A percentile compares a stretch with the other conserved stretches of the same genome.
Conservation (phyloP, 2,113 vertebrate genomes). For the Drymodes brunneopygia region DNA sequence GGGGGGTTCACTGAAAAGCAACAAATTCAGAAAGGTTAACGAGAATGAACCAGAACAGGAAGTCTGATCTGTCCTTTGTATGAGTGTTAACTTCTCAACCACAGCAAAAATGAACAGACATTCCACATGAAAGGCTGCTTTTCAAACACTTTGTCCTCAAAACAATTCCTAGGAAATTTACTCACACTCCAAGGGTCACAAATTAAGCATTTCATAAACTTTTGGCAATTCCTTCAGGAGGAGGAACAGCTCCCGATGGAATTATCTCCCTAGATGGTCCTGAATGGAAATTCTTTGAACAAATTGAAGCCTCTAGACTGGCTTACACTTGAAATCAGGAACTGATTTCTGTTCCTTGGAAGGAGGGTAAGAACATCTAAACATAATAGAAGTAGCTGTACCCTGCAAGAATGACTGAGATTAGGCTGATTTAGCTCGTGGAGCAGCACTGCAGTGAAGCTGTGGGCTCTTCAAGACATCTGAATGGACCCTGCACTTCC, state of each 20-base stretch:
- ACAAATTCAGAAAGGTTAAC: not conserved
- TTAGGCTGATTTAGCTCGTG: accelerated
- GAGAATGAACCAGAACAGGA: not conserved
- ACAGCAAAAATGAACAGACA: not conserved
- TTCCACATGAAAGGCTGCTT: not conserved
- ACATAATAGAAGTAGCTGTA: not conserved
- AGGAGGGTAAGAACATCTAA: not conserved
- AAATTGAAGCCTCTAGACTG: not conserved
- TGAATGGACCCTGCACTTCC: not conserved
- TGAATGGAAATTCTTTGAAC: not conserved
- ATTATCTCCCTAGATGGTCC: not conserved
- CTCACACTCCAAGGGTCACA: not conserved
- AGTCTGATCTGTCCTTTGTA: not conserved
- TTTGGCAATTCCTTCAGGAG: not conserved
- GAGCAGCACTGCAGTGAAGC: not conserved
- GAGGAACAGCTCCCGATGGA: not conserved
- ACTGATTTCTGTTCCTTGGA: not conserved
- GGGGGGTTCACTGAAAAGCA: constrained; percentile 64
- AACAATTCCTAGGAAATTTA: not conserved
- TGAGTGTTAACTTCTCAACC: not conserved
- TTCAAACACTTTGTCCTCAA: not conserved
- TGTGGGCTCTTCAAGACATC: not conserved
- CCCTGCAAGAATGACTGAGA: not conserved
- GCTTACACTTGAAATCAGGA: not conserved
- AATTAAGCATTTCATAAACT: not conserved